Base-by-base conservation (phyloP, 1,140 invertebrate genomes). In the Agraylea sexmaculata region DNA sequence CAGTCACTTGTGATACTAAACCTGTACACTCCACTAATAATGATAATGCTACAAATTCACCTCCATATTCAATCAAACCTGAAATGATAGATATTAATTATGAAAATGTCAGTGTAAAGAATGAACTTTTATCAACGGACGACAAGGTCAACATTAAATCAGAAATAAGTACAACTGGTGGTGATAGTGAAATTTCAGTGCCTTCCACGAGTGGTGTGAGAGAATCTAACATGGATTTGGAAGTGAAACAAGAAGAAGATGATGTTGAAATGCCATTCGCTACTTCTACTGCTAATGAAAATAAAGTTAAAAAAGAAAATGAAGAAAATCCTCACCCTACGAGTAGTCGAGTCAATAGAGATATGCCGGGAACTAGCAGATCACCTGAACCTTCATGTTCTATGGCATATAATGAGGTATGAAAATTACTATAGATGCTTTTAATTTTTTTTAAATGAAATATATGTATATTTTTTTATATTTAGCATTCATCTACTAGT, bases 191-290 rank as follows among this genome's bases (percentile, higher is more conserved):
- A 27, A 21, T 15, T 20, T 32, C 23, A 15, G 16, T 40, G 15
- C 31, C 37, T 3, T 16, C 37, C 3, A 46, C 29, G 19, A 37
- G 27, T 18, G 16, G 21, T 21, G 13, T 44, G 6, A 44, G 40
- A 21, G 34, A 42, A n/a, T 23, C 30, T 11, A 31, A 22, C 10
- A 47, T 48, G 46, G 42, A 44, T 10, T 37, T 47, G 6, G 46
- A 47, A 21, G 29, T 44, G 1, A 48, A 48, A 35, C 46, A 34
- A 13, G 46, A 48, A 30, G 28, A 29, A 1, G 42, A 35, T 22
- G 19, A 13, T 20, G 27, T 15, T 6, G n/a, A 12, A 4, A 37
- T 40, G 19, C 17, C 39, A 11, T 35, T 28, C 12, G 20, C 3
- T 12, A 35, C 30, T 10, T 13, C 21, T 10, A n/a, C 22, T 29